Evolutionary conservation across 2,113 vertebrate species (phyloP).

Genomic region (Peromyscus leucopus): DNA sequence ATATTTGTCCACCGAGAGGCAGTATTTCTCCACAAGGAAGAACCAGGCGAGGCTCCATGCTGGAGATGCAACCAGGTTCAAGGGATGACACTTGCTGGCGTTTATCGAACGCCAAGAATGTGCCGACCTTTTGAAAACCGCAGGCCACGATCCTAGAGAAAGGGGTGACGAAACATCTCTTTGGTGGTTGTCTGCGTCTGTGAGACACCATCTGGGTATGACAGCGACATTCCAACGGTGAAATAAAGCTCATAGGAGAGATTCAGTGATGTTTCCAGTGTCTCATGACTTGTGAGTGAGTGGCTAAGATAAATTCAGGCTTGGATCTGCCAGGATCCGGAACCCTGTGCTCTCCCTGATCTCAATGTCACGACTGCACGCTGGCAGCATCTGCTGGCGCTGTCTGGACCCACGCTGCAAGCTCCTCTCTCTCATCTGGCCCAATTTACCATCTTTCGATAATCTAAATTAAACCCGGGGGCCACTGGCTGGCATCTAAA

Average conservation of each 20-base stretch:
- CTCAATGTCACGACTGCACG: neutral
- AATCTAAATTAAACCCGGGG: neutral
- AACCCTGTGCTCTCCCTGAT: no score
- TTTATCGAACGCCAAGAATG: neutral
- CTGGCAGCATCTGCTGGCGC: neutral
- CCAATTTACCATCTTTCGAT: neutral
- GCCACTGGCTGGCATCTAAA: neutral
- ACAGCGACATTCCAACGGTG: neutral
- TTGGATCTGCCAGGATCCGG: neutral
- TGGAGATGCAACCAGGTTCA: neutral
- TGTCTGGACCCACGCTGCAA: neutral
- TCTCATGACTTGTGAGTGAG: neutral
- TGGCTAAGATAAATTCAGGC: neutral
- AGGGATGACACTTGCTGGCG: neutral
- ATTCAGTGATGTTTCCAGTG: neutral
- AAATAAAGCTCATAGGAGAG: neutral
- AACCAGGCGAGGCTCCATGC: fast-evolving
- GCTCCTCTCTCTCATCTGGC: neutral
- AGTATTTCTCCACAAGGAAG: slow-evolving; percentile 53
- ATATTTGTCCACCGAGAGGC: neutral
- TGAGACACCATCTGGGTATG: neutral
- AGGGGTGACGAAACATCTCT: neutral
- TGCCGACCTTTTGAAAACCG: neutral
- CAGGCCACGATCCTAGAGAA: neutral
- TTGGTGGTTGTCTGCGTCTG: neutral